Conservation (phyloP, 2,797 vertebrate genomes). For the Dermochelys coriacea region DNA sequence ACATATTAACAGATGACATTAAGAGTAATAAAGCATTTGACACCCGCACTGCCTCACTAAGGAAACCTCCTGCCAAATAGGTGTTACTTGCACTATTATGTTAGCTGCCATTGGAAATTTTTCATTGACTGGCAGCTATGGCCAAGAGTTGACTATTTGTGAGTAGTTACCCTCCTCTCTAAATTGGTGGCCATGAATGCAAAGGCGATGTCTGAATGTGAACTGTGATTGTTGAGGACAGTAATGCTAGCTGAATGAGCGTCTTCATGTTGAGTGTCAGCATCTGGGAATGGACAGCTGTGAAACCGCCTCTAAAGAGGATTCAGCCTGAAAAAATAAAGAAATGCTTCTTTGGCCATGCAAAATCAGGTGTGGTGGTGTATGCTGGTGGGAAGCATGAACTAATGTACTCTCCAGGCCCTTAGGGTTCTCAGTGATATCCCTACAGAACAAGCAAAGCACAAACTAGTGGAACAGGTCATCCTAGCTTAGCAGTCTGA, state of each 20-base stretch:
- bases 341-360: slow-evolving; percentile 9
- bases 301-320: background rate
- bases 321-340: slow-evolving; percentile 27
- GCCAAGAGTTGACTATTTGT: slow-evolving; percentile 50
- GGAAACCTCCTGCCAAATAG: slow-evolving; percentile 65
- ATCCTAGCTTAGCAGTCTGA: background rate
- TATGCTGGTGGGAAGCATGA: background rate
- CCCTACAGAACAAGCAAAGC: background rate
- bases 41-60: slow-evolving; percentile 68
- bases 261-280: background rate
- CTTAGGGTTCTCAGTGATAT: slow-evolving; percentile 34
- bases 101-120: slow-evolving; percentile 45
- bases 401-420: background rate
- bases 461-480: background rate
- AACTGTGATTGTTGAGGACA: background rate
- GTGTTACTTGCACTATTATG: slow-evolving; percentile 57
- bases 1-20: slow-evolving; percentile 53
- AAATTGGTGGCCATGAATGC: slow-evolving; percentile 44
- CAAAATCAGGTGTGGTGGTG: background rate
- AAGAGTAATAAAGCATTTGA: slow-evolving; percentile 68
- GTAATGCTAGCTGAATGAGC: slow-evolving; percentile 28
- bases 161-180: background rate
- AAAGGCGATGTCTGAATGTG: slow-evolving; percentile 32
- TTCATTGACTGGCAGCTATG: slow-evolving; percentile 21
- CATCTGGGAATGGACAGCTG: background rate